A percentile compares a stretch with the other conserved stretches of the same genome.
phyloP scores from a whole-genome alignment of 2,797 vertebrate species.

The Myripristis jacobus region DNA sequence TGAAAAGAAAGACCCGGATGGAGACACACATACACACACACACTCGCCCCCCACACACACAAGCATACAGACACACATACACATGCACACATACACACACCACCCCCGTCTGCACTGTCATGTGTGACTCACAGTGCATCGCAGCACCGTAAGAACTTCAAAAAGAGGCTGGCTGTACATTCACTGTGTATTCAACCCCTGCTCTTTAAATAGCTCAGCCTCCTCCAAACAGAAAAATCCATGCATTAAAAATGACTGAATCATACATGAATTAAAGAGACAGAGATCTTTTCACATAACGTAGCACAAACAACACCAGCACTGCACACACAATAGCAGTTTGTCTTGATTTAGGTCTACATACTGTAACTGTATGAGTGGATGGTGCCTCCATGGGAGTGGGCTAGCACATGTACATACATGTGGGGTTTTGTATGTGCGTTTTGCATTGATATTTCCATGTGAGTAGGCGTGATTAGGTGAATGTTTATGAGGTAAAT shows the following conservation, averaged over 20 bases:
- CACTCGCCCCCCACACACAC: no score
- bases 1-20: slow-evolving; percentile 66
- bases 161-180: slow-evolving; percentile 81
- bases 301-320: slow-evolving; percentile 20
- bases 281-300: slow-evolving; percentile 51
- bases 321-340: slow-evolving; percentile 44
- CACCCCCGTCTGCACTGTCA: slow-evolving; percentile 80
- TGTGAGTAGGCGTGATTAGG: slow-evolving; percentile 4
- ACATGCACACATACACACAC: slow-evolving; percentile 49
- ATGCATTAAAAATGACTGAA: slow-evolving; percentile 82
- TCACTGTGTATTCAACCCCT: slow-evolving; percentile 76
- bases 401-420: slow-evolving; percentile 13
- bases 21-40: slow-evolving; percentile 25
- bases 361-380: slow-evolving; percentile 17
- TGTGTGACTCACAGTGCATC: slow-evolving; percentile 79
- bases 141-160: slow-evolving; percentile 80
- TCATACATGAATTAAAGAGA: slow-evolving; percentile 75
- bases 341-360: slow-evolving; percentile 37
- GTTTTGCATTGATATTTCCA: neutral
- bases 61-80: no score
- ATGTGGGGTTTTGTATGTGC: no score
- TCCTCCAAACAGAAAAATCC: slow-evolving; percentile 72
- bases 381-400: slow-evolving; percentile 18
- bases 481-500: slow-evolving; percentile 5
- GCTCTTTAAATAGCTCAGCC: slow-evolving; percentile 80